phyloP scores from a whole-genome alignment of 2,797 vertebrate genomes.

The Fringilla coelebs region DNA sequence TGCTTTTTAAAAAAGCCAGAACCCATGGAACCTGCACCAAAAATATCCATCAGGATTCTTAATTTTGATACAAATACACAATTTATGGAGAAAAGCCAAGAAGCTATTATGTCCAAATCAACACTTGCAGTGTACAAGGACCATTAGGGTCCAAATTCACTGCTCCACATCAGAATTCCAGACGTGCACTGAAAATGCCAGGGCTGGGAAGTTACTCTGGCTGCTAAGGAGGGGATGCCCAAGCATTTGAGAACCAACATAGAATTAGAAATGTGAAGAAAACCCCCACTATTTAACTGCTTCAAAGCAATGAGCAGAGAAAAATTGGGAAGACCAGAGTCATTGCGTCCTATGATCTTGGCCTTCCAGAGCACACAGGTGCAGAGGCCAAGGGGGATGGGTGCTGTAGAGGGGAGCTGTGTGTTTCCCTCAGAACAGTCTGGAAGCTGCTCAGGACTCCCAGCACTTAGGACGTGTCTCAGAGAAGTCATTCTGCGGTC shows the following conservation, averaged over 20 bases:
- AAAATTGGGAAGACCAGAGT: not conserved
- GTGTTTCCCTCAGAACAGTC: not conserved
- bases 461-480: not conserved
- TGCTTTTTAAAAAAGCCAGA: not conserved
- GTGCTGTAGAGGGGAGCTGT: not conserved
- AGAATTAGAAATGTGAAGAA: not conserved
- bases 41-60: not conserved
- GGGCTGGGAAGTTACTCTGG: not conserved
- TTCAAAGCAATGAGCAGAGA: not conserved
- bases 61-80: not conserved
- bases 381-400: accelerated
- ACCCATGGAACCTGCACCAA: not conserved
- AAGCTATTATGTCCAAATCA: accelerated
- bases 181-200: not conserved
- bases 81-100: not conserved
- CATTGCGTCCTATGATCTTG: not conserved
- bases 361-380: not conserved
- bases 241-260: not conserved
- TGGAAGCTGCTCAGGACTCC: not conserved
- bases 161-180: not conserved
- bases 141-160: not conserved
- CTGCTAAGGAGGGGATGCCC: not conserved
- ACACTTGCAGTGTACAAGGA: not conserved
- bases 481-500: not conserved
- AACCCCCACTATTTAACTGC: not conserved